A percentile compares a stretch with the other conserved stretches of the same genome.
Conservation (phyloP, 2,888 invertebrate species). For the Dusona sp. region DNA sequence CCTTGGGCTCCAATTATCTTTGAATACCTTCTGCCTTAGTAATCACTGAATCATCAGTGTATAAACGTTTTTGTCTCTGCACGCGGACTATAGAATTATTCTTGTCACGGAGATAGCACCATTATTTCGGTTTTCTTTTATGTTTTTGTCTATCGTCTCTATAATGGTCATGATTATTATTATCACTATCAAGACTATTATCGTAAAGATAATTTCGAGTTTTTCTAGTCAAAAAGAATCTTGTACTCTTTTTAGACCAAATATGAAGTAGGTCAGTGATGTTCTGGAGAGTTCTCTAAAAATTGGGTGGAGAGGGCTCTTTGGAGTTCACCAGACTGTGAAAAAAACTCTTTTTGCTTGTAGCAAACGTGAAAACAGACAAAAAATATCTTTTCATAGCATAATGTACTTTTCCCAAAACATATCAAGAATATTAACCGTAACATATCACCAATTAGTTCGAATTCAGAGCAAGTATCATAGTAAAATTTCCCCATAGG, state of each 20-base stretch:
- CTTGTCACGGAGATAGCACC: not conserved
- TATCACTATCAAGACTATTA: not conserved
- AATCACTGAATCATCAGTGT: constrained; percentile 13
- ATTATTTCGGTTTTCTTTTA: not conserved
- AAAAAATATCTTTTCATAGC: not conserved
- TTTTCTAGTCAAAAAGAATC: not conserved
- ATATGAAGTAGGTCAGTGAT: constrained; percentile 11
- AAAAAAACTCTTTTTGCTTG: not conserved
- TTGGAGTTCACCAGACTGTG: constrained; percentile 25
- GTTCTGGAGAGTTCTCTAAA: not conserved
- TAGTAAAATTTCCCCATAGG: not conserved
- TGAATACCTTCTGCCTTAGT: constrained; percentile 3
- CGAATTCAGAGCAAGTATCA: not conserved
- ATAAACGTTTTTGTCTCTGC: not conserved
- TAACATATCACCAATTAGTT: not conserved
- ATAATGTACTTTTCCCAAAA: not conserved
- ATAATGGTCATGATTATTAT: not conserved
- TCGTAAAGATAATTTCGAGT: not conserved
- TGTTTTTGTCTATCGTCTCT: not conserved
- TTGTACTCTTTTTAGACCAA: not conserved
- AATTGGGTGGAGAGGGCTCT: constrained; percentile 26
- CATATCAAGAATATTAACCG: too few species aligned
- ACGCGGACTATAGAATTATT: not conserved
- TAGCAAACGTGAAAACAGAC: not conserved
- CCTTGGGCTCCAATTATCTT: constrained; percentile 34